A percentile compares a stretch with the other conserved stretches of the same genome.
phyloP scores from a whole-genome alignment of 2,113 vertebrate species.

The Istiophorus platypterus region DNA sequence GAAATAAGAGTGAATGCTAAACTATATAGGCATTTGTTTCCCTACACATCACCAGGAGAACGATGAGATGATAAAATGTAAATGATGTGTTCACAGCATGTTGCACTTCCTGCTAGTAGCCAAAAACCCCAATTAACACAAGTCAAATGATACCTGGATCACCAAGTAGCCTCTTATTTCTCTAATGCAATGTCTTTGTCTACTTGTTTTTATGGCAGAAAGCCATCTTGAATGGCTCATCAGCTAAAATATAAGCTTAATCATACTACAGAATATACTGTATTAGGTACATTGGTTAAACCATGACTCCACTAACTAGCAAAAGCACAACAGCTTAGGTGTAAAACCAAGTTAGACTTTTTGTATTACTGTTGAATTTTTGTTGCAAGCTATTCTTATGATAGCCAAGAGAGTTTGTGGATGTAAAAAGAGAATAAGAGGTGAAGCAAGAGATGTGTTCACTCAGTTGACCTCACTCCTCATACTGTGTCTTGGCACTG shows the following conservation, averaged over 20 bases:
- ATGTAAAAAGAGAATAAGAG: slow-evolving; percentile 8
- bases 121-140: no score
- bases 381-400: neutral
- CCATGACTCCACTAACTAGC: neutral
- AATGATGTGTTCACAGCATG: neutral
- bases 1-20: neutral
- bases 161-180: neutral
- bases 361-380: slow-evolving; percentile 3
- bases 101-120: neutral
- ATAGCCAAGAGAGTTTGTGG: slow-evolving; percentile 5
- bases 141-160: neutral
- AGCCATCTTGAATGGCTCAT: neutral
- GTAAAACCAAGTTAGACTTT: neutral
- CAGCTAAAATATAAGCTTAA: neutral
- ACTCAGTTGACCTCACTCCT: slow-evolving; percentile 59
- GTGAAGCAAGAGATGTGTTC: slow-evolving; percentile 61
- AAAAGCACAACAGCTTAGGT: neutral
- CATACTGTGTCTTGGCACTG: slow-evolving; percentile 72
- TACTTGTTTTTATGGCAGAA: neutral
- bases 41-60: neutral
- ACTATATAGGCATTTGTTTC: no score
- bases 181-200: no score
- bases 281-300: neutral
- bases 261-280: neutral
- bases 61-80: no score